These are phyloP conservation scores for Hoplias malabaricus DNA, from an alignment of 2,113 vertebrate genomes.

Conservation along the genomic window DNA sequence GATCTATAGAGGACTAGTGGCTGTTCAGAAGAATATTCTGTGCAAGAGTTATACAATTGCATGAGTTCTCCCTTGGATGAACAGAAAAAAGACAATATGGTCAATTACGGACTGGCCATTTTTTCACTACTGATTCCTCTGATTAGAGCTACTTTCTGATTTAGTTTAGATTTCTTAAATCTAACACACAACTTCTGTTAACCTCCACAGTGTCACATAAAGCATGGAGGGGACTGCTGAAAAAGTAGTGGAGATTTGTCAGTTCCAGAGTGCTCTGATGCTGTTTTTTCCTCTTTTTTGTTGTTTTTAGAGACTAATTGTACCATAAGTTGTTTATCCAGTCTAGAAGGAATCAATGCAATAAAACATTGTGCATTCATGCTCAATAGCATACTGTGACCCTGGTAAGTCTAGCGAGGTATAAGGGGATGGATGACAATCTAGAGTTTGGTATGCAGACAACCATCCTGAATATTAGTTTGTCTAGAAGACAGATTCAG, in stretches of 20 bases:
- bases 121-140: conserved; percentile 26
- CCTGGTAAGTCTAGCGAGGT: background rate
- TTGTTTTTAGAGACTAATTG: background rate
- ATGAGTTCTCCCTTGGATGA: background rate
- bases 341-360: background rate
- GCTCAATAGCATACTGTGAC: background rate
- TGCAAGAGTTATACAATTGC: conserved; percentile 9
- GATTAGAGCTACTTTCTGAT: conserved; percentile 24
- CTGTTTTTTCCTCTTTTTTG: background rate
- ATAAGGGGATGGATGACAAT: background rate
- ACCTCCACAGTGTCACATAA: background rate
- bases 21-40: background rate
- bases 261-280: background rate
- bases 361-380: background rate
- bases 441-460: background rate
- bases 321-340: background rate
- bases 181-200: background rate
- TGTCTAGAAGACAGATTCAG: background rate
- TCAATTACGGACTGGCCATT: conserved; percentile 18
- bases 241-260: background rate
- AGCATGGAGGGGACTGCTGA: background rate
- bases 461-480: background rate
- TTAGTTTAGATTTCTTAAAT: conserved; percentile 28
- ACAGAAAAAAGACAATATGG: background rate
- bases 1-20: conserved; percentile 89